Conservation (phyloP, 2,113 vertebrate species). For the Crotalus horridus region DNA sequence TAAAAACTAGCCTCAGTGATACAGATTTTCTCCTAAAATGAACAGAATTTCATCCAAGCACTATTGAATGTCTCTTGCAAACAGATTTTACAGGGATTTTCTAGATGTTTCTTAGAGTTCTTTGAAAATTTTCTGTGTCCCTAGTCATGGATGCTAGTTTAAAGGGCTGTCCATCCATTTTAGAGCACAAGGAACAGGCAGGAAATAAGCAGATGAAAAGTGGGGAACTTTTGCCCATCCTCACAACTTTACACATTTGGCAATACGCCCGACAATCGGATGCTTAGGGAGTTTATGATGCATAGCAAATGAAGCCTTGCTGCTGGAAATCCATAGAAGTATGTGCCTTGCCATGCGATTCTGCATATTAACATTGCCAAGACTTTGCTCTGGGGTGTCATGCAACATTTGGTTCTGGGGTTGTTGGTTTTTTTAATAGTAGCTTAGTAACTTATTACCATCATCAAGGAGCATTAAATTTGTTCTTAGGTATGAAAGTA, state of each 20-base stretch:
- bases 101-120: neutral
- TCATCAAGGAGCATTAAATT: slow-evolving; percentile 77
- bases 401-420: slow-evolving; percentile 75
- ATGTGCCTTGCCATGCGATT: slow-evolving; percentile 72
- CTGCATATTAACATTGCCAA: slow-evolving; percentile 73
- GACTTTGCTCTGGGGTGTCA: slow-evolving; percentile 75
- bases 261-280: slow-evolving; percentile 67
- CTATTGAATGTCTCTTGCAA: neutral
- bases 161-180: neutral
- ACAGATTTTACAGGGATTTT: neutral
- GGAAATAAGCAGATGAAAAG: slow-evolving; percentile 33
- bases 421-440: slow-evolving; percentile 71
- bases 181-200: slow-evolving; percentile 1
- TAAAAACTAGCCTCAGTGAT: neutral
- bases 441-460: slow-evolving; percentile 81
- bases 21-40: neutral
- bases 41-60: neutral
- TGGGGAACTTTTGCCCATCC: slow-evolving; percentile 33
- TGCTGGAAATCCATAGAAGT: slow-evolving; percentile 70
- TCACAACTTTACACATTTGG: slow-evolving; percentile 45
- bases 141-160: neutral
- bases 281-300: slow-evolving; percentile 76
- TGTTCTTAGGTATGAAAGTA: slow-evolving; percentile 74
- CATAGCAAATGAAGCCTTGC: slow-evolving; percentile 74
- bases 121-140: neutral